Evolutionary conservation across 2,113 vertebrate species (phyloP), one percentile per base, ranked within the genome.

Genomic region (Ploceus nigricollis): DNA sequence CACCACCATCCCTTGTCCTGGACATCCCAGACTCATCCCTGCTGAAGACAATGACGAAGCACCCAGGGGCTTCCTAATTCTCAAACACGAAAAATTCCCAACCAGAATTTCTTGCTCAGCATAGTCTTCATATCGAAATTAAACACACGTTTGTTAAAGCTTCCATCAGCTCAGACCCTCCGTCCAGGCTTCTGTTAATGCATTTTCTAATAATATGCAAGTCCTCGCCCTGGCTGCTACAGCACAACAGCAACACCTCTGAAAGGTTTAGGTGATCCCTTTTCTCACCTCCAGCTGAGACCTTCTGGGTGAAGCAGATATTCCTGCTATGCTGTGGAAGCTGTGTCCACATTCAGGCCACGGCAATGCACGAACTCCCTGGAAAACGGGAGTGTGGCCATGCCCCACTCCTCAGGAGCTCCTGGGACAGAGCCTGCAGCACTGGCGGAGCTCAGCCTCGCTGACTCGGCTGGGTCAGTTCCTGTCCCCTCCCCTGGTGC

Each of bases 361-460:
- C 0, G 22, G 63, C 50, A 27, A 4, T 3, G 30, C 13, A 39
- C 2, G 19, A 58, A 24, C 2, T 5, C 27, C 37, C n/a, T 1
- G 27, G 45, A 24, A 37, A 51, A n/a, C 0, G 2, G 24, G 22
- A 45, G 3, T 1, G 35, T 20, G 72, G 63, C 61, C 7, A 0
- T 42, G 23, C 8, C 31, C 37, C 61, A 6, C 27, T 31, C 19
- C 57, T 35, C 69, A 27, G 84, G 2, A 14, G 23, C 13, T 25
- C 25, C 31, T 4, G 45, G 81, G 42, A 17, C 40, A 13, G 42
- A 58, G 18, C 47, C 44, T 1, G 15, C 6, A 30, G n/a, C 2
- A 1, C 42, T 0, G 0, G 24, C 3, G 0, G 12, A 21, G n/a
- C 40, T 72, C 27, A 17, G 10, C 48, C 71, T 5, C 19, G 3